These are phyloP conservation scores for Alfaro cultratus DNA, from an alignment of 2,797 vertebrate species.

Conservation along the genomic window DNA sequence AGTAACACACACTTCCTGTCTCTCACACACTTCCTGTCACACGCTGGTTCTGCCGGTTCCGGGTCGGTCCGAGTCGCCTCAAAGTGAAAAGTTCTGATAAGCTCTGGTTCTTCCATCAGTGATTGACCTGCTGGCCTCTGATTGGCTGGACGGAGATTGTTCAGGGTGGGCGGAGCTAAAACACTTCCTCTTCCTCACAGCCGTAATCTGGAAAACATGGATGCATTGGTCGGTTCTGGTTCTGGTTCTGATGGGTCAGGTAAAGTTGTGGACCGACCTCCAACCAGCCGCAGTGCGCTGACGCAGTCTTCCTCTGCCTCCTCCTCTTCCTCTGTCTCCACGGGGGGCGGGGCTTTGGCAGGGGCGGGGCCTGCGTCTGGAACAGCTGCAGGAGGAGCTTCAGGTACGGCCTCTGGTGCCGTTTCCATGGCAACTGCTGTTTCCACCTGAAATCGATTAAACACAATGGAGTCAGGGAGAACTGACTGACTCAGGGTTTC, in stretches of 20 bases:
- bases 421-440: conserved; percentile 6
- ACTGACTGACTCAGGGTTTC: too few relatives aligned
- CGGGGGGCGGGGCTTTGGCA: conserved; percentile 67
- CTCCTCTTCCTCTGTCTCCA: conserved; percentile 41
- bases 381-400: conserved; percentile 3
- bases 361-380: not conserved
- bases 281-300: conserved; percentile 91
- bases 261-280: conserved; percentile 67
- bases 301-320: conserved; percentile 91
- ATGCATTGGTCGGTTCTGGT: not conserved
- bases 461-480: not conserved
- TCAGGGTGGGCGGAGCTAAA: conserved; percentile 50
- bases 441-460: conserved; percentile 13
- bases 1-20: too few relatives aligned
- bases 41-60: not conserved
- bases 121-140: conserved; percentile 1
- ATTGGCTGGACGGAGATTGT: conserved; percentile 15
- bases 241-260: not conserved
- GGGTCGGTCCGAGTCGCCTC: not conserved
- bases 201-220: conserved; percentile 85
- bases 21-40: not conserved
- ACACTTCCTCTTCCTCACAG: conserved; percentile 89
- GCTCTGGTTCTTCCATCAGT: not conserved
- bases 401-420: not conserved
- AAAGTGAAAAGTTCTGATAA: not conserved